Conservation (phyloP, 2,113 vertebrate species). For the Rhinolophus ferrumequinum region DNA sequence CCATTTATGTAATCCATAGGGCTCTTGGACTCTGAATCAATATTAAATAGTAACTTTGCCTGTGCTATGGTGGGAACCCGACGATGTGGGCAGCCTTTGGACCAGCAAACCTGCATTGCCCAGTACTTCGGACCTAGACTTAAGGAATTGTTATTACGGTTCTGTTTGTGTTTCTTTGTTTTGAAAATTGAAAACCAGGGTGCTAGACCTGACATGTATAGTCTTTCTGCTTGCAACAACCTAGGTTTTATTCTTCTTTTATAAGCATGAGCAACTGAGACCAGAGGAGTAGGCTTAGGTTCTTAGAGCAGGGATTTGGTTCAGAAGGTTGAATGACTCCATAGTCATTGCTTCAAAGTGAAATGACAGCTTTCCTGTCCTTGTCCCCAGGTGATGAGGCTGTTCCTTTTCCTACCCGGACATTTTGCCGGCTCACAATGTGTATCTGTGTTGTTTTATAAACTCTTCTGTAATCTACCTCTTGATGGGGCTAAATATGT, state of each 20-base stretch:
- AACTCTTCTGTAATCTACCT: constrained; percentile 62
- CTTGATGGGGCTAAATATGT: constrained; percentile 70
- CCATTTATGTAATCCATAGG: constrained; percentile 54
- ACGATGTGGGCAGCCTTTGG: not conserved
- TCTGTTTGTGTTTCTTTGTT: not conserved
- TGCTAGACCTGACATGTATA: not conserved
- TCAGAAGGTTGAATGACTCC: not conserved
- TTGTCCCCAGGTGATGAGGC: not conserved
- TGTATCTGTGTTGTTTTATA: constrained; percentile 45
- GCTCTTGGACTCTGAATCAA: constrained; percentile 58
- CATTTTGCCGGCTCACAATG: not conserved
- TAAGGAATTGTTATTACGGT: not conserved
- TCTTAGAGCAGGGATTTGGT: not conserved
- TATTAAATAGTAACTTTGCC: constrained; percentile 48
- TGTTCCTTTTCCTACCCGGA: not conserved
- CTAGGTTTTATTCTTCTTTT: not conserved
- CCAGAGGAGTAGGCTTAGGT: not conserved
- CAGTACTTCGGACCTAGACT: not conserved
- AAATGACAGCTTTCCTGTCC: not conserved
- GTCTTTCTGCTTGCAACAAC: not conserved
- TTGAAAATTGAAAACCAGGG: not conserved
- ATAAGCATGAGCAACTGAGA: not conserved
- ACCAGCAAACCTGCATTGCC: not conserved
- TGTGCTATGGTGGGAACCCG: not conserved
- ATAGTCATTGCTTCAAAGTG: not conserved